phyloP scores from a whole-genome alignment of 2,113 vertebrate genomes.

The Bujurquina vittata region DNA sequence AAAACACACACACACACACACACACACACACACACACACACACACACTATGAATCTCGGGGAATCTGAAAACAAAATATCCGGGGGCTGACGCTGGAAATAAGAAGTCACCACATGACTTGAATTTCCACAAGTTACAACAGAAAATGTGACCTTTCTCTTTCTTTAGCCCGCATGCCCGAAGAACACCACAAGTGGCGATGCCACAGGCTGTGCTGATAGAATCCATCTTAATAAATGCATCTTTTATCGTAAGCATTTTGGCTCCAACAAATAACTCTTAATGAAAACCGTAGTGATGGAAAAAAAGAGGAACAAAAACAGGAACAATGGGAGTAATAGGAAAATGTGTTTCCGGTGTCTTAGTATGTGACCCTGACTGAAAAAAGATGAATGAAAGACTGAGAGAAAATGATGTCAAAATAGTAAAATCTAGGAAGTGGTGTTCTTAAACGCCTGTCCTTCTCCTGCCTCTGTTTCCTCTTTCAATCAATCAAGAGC shows the following conservation, averaged over 20 bases:
- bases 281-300: neutral
- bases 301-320: slow-evolving; percentile 24
- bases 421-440: slow-evolving; percentile 51
- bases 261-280: neutral
- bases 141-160: slow-evolving; percentile 61
- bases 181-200: slow-evolving; percentile 26
- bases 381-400: slow-evolving; percentile 42
- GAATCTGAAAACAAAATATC: slow-evolving; percentile 56
- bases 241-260: slow-evolving; percentile 12
- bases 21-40: slow-evolving; percentile 27
- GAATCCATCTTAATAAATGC: slow-evolving; percentile 36
- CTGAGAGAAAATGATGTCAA: slow-evolving; percentile 2
- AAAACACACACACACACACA: slow-evolving; percentile 46
- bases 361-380: slow-evolving; percentile 1
- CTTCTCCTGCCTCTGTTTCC: slow-evolving; percentile 45
- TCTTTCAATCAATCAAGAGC: slow-evolving; percentile 33
- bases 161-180: slow-evolving; percentile 18
- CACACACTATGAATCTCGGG: slow-evolving; percentile 40
- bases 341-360: slow-evolving; percentile 55
- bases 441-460: slow-evolving; percentile 20
- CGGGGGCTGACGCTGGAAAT: slow-evolving; percentile 51
- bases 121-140: slow-evolving; percentile 49
- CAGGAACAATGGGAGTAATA: slow-evolving; percentile 10
- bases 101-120: slow-evolving; percentile 56
- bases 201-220: slow-evolving; percentile 15